A percentile compares a stretch with the other conserved stretches of the same genome.
Conservation (phyloP, 2,888 invertebrate species). For the Epirrita christyi region DNA sequence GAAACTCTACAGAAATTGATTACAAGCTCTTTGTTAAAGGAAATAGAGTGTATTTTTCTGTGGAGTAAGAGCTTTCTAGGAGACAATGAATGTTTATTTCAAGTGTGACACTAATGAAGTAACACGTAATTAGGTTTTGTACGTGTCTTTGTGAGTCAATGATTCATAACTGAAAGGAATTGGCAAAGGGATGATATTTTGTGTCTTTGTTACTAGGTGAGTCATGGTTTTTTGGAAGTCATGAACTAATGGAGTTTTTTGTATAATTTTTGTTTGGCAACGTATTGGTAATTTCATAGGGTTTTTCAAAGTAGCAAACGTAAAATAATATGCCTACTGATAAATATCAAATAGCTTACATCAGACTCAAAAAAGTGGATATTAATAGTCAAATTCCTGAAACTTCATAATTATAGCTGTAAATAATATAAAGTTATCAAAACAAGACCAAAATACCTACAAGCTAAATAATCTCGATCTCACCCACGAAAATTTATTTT, state of each 20-base stretch:
- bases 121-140: slow-evolving; percentile 22
- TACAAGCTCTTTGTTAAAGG: slow-evolving; percentile 6
- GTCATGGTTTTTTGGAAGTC: slow-evolving; percentile 8
- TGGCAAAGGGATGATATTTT: slow-evolving; percentile 17
- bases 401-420: background rate
- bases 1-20: background rate
- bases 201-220: slow-evolving; percentile 12
- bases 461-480: background rate
- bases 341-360: too few species aligned
- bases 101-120: slow-evolving; percentile 27
- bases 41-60: slow-evolving; percentile 13
- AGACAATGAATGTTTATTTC: slow-evolving; percentile 19
- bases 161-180: slow-evolving; percentile 25
- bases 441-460: background rate
- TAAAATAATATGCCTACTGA: too few species aligned
- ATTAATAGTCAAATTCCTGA: background rate
- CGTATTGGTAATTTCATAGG: background rate
- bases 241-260: slow-evolving; percentile 10
- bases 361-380: too few species aligned
- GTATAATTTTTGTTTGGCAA: background rate
- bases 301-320: too few species aligned
- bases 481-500: background rate
- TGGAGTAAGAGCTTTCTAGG: slow-evolving; percentile 6
- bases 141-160: slow-evolving; percentile 21
- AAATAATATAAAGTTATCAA: background rate